Percentiles rank a stretch among this genome's conserved stretches.
Evolutionary conservation across 2,888 invertebrate genomes (phyloP).

Genomic region (Tipula lateralis): DNA sequence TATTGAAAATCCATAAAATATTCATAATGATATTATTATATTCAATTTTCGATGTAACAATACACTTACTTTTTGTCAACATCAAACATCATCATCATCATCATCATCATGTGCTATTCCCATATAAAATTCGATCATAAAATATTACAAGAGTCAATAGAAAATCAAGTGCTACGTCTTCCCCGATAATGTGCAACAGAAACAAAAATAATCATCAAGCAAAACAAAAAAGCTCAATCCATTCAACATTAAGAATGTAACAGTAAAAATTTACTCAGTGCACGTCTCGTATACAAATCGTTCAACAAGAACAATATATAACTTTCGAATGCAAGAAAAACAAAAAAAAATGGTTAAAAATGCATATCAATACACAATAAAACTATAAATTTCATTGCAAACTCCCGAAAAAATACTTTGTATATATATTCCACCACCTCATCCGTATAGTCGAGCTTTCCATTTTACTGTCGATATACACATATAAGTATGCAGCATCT

Average conservation of each 20-base stretch:
- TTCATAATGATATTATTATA: constrained; percentile 19
- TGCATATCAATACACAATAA: constrained; percentile 19
- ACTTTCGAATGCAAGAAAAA: not conserved
- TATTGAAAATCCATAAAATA: not conserved
- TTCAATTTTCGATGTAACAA: constrained; percentile 1
- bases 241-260: not conserved
- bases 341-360: not conserved
- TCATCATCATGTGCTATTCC: constrained; percentile 12
- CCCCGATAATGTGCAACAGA: not conserved
- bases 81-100: not conserved
- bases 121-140: constrained; percentile 24
- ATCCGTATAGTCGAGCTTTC: not conserved
- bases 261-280: not conserved
- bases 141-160: constrained; percentile 11
- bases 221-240: not conserved
- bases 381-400: constrained; percentile 15
- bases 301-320: constrained; percentile 4
- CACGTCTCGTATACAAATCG: not conserved
- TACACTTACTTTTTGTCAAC: not conserved
- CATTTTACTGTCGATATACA: not conserved
- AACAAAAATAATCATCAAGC: not conserved
- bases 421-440: not conserved
- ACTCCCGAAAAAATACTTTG: not conserved
- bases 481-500: not conserved
- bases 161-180: not conserved